Percentiles rank a stretch among this genome's conserved stretches.
Evolutionary conservation across 2,888 invertebrate species (phyloP).

Genomic region (Halictus quadricinctus): DNA sequence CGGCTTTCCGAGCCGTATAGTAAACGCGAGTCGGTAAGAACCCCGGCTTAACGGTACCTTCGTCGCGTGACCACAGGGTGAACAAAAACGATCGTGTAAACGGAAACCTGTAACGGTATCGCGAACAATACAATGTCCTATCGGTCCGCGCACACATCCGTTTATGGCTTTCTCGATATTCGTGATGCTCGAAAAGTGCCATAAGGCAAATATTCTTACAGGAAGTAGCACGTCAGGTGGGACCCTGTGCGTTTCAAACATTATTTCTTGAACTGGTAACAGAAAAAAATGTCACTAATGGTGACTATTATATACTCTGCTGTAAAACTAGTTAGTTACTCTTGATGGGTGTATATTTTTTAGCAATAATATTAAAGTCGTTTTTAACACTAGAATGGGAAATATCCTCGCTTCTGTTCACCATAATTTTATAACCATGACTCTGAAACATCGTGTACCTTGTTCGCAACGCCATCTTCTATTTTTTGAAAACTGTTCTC

Average conservation of each 20-base stretch:
- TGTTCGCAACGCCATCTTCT: neutral
- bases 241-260: neutral
- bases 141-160: neutral
- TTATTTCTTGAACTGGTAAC: neutral
- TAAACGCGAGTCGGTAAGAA: constrained; percentile 1
- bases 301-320: neutral
- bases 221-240: neutral
- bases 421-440: neutral
- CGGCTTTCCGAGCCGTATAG: neutral
- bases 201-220: neutral
- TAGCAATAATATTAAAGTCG: too few relatives aligned
- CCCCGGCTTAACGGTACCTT: neutral
- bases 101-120: neutral
- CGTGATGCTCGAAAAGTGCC: neutral
- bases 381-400: neutral
- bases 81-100: constrained; percentile 4
- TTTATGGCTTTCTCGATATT: neutral
- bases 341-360: too few relatives aligned
- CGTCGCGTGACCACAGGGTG: neutral
- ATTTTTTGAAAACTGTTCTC: neutral
- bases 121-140: neutral
- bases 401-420: neutral
- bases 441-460: neutral
- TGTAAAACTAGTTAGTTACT: too few relatives aligned
- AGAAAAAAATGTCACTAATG: neutral